Evolutionary conservation across 2,113 vertebrate genomes (phyloP), one percentile per base, ranked within the genome.

Genomic region (Tragelaphus strepsiceros): DNA sequence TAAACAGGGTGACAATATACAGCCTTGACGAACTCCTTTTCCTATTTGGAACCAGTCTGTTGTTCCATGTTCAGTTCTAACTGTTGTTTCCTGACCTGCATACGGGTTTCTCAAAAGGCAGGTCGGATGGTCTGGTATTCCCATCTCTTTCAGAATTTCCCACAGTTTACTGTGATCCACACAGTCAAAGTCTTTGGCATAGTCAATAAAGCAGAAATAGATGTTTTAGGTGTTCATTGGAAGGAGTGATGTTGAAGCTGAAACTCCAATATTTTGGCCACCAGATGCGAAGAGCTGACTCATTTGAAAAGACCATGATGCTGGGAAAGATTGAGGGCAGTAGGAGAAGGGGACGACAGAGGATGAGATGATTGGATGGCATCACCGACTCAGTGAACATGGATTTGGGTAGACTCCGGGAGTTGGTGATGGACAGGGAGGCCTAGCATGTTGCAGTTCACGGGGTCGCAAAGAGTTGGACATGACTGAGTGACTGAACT

Each of bases 381-480:
- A 35, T 71, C 64, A 71, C 64, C 0, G 0, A 35, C n/a, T 71
- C 64, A 35, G 21, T 22, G 19, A 22, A 71, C 67, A 39, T 39
- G 67, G 67, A 10, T 39, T 74, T 39, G 67, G n/a, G 19, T 74
- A 22, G 11, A 39, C 19, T 22, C n/a, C 1, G 0, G n/a, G n/a
- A 74, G n/a, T 3, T 74, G 35, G 10, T 24, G 10, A 74, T 24
- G 11, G 67, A 74, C 35, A 39, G n/a, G 10, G 67, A 74, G 10
- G 35, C 35, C 35, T 24, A 35, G n/a, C 1, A 10, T n/a, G n/a
- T n/a, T n/a, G n/a, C n/a, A n/a, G n/a, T n/a, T n/a, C n/a, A n/a
- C n/a, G n/a, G n/a, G 10, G 35, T 74, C 1, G 0, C 67, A 74
- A 71, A 39, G 67, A 39, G 67, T 74, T 0, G 0, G 35, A 74